Evolutionary conservation across 2,797 vertebrate genomes (phyloP), one percentile per base, ranked within the genome.

Genomic region (Hirundo rustica): DNA sequence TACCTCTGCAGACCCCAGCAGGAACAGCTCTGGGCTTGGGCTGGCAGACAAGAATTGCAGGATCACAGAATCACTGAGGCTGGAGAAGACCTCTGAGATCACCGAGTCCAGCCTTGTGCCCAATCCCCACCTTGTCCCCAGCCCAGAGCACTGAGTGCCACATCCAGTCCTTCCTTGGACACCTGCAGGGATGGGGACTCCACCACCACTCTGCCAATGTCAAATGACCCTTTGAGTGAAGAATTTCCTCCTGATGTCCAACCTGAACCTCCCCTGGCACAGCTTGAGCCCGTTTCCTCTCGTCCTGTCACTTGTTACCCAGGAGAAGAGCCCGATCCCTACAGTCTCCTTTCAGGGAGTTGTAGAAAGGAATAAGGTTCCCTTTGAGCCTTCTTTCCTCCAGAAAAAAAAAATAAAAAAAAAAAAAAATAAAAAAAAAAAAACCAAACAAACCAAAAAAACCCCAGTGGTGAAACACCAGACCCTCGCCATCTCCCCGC

Each of bases 321-420:
- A 34, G 8, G 17, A 54, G 22, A 29, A 74, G 13, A 57, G 57
- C 78, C 50, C 14, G 2, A 18, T 45, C n/a, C 19, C 57, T 26
- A 45, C 25, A 70, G 26, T 30, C 27, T 22, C 32, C 36, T 50
- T 32, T 30, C 32, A 50, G 9, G 7, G 13, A 21, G 5, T 4
- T 29, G 32, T 11, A 50, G 16, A 55, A 34, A 62, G 9, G 17
- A 5, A 44, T 16, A 20, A 50, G 16, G 13, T 27, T 16, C 13
- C 18, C 9, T 19, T 6, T 22, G 22, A 32, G 19, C 48, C 23
- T 75, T 42, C 16, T 29, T 36, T 50, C 20, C 32, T 11, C 42
- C 62, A 54, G 9, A 2, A 11, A 36, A 53, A 8, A 4, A 8
- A 2, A 4, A 6, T 51, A 6, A 5, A 13, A 1, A 4, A 5